Evolutionary conservation across 2,113 vertebrate genomes (phyloP), one percentile per base, ranked within the genome.

Genomic region (Phaethornis superciliosus): DNA sequence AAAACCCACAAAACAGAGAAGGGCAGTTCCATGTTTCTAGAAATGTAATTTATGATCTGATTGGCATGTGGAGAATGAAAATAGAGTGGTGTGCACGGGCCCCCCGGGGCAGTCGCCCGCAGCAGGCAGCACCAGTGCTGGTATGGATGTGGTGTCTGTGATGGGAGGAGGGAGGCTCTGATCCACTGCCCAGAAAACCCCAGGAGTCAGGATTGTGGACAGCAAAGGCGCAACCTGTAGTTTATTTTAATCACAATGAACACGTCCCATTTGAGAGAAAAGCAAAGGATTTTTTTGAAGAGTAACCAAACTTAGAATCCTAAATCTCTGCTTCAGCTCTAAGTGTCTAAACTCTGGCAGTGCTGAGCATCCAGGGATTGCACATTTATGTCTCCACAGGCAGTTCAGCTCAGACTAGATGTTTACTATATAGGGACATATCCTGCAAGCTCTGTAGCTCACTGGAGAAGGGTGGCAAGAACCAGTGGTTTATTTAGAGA

Each of bases 1-100:
- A 94, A 88, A 85, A 95, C 71, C 80, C 47, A 58, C 81, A 81
- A 32, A 75, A 69, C 40, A 64, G 77, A 78, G 87, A 93, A 78
- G 65, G 92, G 84, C 42, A 54, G 32, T 54, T 75, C 79, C 3
- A 3, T 32, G 12, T 82, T 82, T 67, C 89, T 72, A 56, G 40
- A 78, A 56, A 86, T 28, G 88, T 54, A 63, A 88, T 35, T 78
- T 62, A 69, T 4, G 46, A 75, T 42, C 67, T 78, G 84, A 92
- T 19, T 67, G 74, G 89, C 88, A 86, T 51, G 76, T 1, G 33
- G 44, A 87, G 85, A 83, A 93, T 37, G 80, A 63, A 92, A 84
- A 69, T 18, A 28, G 33, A 81, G 49, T 0, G 1, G n/a, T 2
- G 2, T 55, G 22, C 37, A 55, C 27, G 51, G 72, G 37, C 2